Conservation (phyloP, 2,888 invertebrate genomes). For the Erebia palarica region DNA sequence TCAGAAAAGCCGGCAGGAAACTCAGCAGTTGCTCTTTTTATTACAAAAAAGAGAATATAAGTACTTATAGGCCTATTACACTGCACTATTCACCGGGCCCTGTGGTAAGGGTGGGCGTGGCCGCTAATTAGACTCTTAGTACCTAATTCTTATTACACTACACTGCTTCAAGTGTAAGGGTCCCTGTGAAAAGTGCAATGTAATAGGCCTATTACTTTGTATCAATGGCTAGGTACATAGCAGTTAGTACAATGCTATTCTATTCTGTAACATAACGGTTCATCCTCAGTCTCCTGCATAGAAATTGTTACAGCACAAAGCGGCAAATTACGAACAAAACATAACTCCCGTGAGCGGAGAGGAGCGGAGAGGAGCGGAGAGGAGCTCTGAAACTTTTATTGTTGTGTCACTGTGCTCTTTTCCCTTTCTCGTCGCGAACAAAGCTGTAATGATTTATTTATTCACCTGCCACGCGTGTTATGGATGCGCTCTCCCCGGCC, state of each 20-base stretch:
- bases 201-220: no score
- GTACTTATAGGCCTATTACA: no score
- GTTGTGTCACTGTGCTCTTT: conserved; percentile 1
- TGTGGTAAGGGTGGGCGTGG: no score
- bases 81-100: no score
- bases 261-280: not conserved
- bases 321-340: conserved; percentile 1
- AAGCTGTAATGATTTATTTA: not conserved
- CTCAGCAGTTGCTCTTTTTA: no score
- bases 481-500: not conserved
- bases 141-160: no score
- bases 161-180: no score
- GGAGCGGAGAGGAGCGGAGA: not conserved
- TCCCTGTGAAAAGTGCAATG: no score
- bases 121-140: no score
- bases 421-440: not conserved
- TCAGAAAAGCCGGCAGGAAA: no score
- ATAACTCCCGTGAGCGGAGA: not conserved
- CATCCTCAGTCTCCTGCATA: not conserved
- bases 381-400: not conserved
- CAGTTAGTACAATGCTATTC: not conserved
- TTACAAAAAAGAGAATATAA: no score
- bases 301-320: conserved; percentile 7
- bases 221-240: not conserved
- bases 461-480: not conserved